A percentile compares a stretch with the other conserved stretches of the same genome.
phyloP scores from a whole-genome alignment of 2,797 vertebrate genomes.

The Pseudochaenichthys georgianus region DNA sequence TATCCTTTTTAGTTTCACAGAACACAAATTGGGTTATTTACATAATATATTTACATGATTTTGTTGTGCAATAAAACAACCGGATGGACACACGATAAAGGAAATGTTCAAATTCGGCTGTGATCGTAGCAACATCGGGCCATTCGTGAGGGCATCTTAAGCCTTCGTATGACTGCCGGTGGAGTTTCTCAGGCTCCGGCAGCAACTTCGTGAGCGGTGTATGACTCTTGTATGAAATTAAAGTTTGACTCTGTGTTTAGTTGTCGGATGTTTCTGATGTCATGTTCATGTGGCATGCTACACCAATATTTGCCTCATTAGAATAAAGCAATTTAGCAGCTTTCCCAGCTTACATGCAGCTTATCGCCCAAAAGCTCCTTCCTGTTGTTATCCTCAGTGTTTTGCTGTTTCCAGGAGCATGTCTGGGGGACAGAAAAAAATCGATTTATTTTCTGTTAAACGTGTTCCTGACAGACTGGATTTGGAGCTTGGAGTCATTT shows the following conservation, averaged over 20 bases:
- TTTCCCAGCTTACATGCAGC: constrained; percentile 49
- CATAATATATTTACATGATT: too few species aligned
- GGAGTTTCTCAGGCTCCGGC: too few species aligned
- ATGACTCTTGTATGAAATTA: not conserved
- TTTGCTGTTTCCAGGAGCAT: constrained; percentile 39
- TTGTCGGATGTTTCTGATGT: constrained; percentile 20
- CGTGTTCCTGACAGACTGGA: constrained; percentile 22
- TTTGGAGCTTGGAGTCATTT: constrained; percentile 37
- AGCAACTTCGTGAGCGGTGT: too few species aligned
- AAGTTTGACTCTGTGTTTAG: constrained; percentile 5
- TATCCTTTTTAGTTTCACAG: too few species aligned
- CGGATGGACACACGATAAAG: too few species aligned
- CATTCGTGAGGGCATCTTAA: too few species aligned
- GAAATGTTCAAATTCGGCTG: too few species aligned
- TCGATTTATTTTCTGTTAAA: constrained; percentile 52
- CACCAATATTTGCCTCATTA: constrained; percentile 45
- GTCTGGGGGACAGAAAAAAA: constrained; percentile 22
- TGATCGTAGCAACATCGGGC: too few species aligned
- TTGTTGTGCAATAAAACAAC: too few species aligned
- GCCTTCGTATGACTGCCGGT: too few species aligned
- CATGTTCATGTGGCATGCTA: constrained; percentile 15
- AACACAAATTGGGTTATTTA: too few species aligned
- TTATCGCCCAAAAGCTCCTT: constrained; percentile 51
- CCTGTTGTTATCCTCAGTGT: constrained; percentile 53
- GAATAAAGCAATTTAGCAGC: constrained; percentile 55